Evolutionary conservation across 2,113 vertebrate species (phyloP).

Genomic region (Amphiprion percula): DNA sequence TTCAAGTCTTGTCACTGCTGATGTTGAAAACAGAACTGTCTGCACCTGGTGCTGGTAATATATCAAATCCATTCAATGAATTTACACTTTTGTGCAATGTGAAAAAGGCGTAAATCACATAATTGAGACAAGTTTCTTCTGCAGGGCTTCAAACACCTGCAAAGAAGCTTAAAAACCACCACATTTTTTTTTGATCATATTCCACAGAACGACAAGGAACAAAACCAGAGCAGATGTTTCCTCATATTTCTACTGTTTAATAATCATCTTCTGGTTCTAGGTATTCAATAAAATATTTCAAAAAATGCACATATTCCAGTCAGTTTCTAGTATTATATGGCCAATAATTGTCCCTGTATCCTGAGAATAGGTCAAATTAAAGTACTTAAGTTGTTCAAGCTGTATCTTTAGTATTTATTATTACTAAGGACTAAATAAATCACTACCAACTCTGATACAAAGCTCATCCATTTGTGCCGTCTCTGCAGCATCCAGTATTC

Average conservation of each 20-base stretch:
- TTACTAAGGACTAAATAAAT: neutral
- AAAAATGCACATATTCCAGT: neutral
- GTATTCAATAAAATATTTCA: neutral
- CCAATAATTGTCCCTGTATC: neutral
- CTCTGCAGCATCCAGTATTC: slow-evolving; percentile 27
- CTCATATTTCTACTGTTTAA: neutral
- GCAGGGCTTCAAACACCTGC: too few relatives aligned
- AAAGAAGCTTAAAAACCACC: neutral
- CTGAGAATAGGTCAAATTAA: neutral
- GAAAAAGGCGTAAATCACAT: too few relatives aligned
- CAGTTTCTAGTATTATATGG: neutral
- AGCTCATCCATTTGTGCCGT: slow-evolving; percentile 1
- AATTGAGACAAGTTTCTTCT: too few relatives aligned
- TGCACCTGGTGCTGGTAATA: too few relatives aligned
- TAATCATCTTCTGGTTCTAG: slow-evolving; percentile 17
- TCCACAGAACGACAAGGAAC: neutral
- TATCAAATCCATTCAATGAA: too few relatives aligned
- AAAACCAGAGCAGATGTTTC: slow-evolving; percentile 25
- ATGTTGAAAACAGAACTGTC: too few relatives aligned
- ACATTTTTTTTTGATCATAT: too few relatives aligned
- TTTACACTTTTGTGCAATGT: too few relatives aligned
- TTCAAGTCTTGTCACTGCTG: too few relatives aligned
- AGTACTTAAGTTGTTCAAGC: neutral
- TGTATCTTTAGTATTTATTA: neutral
- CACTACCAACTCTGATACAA: neutral